Percentiles rank a stretch among this genome's conserved stretches.
phyloP scores from a whole-genome alignment of 2,113 vertebrate genomes.

The Actinemys pallida region DNA sequence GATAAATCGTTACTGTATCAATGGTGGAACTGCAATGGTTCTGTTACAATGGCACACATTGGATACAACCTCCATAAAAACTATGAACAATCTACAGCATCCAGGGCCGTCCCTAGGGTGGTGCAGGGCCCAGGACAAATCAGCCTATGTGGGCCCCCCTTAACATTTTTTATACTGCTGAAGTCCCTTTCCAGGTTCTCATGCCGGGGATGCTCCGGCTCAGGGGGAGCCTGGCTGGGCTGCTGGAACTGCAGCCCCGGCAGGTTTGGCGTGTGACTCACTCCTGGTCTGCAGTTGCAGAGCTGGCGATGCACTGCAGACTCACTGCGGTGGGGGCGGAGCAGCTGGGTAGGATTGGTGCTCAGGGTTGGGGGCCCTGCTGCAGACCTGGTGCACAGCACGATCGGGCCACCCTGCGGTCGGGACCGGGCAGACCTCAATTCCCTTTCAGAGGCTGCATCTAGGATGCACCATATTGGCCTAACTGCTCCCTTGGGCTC shows the following conservation, averaged over 20 bases:
- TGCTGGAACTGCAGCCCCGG: not conserved
- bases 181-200: constrained; percentile 41
- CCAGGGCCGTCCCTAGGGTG: not conserved
- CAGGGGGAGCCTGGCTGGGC: not conserved
- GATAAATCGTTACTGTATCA: not conserved
- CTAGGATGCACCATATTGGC: not conserved
- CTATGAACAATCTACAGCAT: not conserved
- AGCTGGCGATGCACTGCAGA: not conserved
- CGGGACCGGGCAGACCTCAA: not conserved
- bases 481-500: not conserved
- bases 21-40: not conserved
- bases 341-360: too few relatives aligned
- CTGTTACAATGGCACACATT: not conserved
- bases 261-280: not conserved
- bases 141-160: too few relatives aligned
- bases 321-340: not conserved
- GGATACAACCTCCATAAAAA: not conserved
- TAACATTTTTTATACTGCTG: constrained; percentile 47
- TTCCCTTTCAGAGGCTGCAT: constrained; percentile 42
- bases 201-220: not conserved
- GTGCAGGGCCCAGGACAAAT: too few relatives aligned
- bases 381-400: not conserved
- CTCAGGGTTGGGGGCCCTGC: too few relatives aligned
- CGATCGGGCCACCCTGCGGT: too few relatives aligned
- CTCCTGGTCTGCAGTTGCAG: not conserved